phyloP scores from a whole-genome alignment of 2,113 vertebrate species.

The Podarcis muralis region DNA sequence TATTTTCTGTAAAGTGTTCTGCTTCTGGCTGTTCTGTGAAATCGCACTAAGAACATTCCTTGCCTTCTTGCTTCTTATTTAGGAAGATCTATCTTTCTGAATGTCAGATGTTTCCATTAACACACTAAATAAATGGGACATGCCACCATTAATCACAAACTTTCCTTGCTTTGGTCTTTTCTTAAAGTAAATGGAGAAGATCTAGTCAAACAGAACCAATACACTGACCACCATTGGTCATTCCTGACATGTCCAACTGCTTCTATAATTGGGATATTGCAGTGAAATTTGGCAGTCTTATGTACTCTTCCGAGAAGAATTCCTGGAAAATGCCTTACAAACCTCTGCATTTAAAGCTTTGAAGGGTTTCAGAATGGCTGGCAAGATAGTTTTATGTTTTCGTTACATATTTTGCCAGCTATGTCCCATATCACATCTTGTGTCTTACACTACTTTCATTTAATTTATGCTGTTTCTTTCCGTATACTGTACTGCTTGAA shows the following conservation, averaged over 20 bases:
- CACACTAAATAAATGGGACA: constrained; percentile 21
- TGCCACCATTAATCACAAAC: constrained; percentile 20
- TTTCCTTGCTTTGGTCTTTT: constrained; percentile 4
- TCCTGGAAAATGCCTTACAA: neutral
- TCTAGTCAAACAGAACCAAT: constrained; percentile 20
- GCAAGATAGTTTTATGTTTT: neutral
- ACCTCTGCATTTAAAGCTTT: neutral
- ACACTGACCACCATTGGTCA: neutral
- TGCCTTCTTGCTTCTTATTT: constrained; percentile 34
- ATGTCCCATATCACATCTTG: neutral
- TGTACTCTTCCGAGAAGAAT: neutral
- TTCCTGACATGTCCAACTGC: neutral
- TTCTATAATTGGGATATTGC: neutral
- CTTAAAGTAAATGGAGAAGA: neutral
- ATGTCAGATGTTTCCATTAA: neutral
- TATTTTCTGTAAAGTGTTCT: constrained; percentile 9
- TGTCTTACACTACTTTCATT: neutral
- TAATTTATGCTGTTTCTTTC: neutral
- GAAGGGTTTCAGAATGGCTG: neutral
- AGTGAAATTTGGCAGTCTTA: constrained; percentile 36
- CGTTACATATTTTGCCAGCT: neutral
- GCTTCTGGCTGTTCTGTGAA: constrained; percentile 39
- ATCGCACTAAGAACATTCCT: constrained; percentile 14
- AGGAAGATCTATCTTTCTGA: constrained; percentile 27
- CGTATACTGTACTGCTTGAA: neutral